Evolutionary conservation across 2,797 vertebrate genomes (phyloP).

Genomic region (Molothrus ater): DNA sequence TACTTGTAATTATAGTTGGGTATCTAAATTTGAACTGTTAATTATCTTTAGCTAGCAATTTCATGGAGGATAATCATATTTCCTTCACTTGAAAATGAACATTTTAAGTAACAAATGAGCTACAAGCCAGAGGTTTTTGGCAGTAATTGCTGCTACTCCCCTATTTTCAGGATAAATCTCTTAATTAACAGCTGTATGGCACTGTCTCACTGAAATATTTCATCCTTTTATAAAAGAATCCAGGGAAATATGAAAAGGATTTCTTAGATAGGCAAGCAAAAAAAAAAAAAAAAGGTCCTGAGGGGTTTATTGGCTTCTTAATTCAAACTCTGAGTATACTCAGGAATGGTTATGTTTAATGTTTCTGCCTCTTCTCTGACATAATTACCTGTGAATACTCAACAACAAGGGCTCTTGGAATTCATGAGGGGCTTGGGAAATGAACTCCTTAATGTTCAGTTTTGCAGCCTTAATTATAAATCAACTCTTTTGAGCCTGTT

Average conservation of each 20-base stretch:
- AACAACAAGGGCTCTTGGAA: not conserved
- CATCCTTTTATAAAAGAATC: conserved; percentile 14
- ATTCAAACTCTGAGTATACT: not conserved
- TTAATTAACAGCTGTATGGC: conserved; percentile 54
- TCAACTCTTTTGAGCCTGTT: not conserved
- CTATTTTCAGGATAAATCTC: conserved; percentile 59
- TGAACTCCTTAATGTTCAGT: not conserved
- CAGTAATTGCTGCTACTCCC: conserved; percentile 39
- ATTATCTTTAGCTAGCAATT: conserved; percentile 67
- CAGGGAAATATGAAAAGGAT: not conserved
- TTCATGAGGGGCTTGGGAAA: not conserved
- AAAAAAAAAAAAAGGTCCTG: not conserved
- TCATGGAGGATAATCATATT: conserved; percentile 60
- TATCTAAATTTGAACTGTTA: conserved; percentile 53
- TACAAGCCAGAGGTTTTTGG: conserved; percentile 29
- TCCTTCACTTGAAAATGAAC: conserved; percentile 54
- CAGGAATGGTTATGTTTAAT: not conserved
- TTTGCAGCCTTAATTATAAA: not conserved
- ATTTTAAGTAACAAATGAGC: conserved; percentile 57
- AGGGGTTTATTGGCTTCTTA: conserved; percentile 13
- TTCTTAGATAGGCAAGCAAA: not conserved
- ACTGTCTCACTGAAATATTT: conserved; percentile 18
- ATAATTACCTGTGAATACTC: not conserved
- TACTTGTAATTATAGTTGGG: conserved; percentile 29
- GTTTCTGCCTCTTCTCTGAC: not conserved